A percentile compares a stretch with the other conserved stretches of the same genome.
phyloP scores from a whole-genome alignment of 2,888 invertebrate genomes.

The Lottia scabra region DNA sequence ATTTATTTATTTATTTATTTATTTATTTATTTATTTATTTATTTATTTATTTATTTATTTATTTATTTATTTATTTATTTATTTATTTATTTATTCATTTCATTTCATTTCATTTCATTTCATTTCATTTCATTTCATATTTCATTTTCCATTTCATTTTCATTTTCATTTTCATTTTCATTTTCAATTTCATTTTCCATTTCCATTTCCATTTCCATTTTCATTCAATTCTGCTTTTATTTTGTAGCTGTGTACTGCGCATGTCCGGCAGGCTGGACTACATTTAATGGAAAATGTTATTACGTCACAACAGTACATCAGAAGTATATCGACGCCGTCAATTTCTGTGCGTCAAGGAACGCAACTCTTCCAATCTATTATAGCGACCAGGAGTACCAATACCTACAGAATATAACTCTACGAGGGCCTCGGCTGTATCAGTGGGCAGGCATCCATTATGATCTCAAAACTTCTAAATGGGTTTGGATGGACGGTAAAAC shows the following conservation, averaged over 20 bases:
- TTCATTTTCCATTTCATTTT: no score
- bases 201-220: no score
- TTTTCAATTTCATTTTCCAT: no score
- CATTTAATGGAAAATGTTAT: not conserved
- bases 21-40: no score
- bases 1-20: no score
- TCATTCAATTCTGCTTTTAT: no score
- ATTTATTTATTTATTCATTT: no score
- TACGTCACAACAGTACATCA: not conserved
- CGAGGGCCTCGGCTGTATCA: not conserved
- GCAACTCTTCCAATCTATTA: not conserved
- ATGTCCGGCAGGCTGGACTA: not conserved
- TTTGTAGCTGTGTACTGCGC: not conserved
- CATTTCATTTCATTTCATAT: no score
- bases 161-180: no score
- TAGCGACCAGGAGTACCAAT: not conserved
- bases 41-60: no score
- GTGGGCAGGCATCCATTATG: not conserved
- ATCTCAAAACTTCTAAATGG: not conserved
- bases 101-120: no score
- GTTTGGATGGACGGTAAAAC: not conserved
- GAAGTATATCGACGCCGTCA: not conserved
- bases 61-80: no score
- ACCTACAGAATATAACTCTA: not conserved
- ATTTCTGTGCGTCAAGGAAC: not conserved